Conservation (phyloP, 2,797 vertebrate species). For the Heterohyrax brucei region DNA sequence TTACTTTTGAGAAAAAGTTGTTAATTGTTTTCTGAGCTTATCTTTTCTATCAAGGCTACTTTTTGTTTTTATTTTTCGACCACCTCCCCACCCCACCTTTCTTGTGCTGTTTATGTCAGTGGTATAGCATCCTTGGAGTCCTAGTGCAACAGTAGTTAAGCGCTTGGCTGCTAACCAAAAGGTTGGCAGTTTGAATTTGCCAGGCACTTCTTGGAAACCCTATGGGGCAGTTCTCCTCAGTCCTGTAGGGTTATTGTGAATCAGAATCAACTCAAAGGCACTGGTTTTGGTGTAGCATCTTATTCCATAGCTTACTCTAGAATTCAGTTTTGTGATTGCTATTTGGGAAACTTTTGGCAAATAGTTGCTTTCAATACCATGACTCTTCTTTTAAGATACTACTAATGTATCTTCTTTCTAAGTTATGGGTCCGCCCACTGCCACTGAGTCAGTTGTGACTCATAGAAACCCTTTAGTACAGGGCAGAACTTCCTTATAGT, state of each 20-base stretch:
- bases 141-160: no score
- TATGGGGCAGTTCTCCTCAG: no score
- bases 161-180: no score
- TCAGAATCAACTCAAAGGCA: no score
- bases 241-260: no score
- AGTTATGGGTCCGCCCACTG: background rate
- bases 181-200: no score
- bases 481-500: no score
- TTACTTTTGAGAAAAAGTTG: slow-evolving; percentile 35
- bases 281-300: no score
- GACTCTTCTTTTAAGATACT: background rate
- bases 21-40: background rate
- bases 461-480: no score
- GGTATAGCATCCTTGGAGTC: no score
- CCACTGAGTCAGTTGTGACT: no score
- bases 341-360: background rate
- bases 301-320: background rate
- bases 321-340: background rate
- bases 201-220: no score
- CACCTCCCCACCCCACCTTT: background rate
- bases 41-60: background rate
- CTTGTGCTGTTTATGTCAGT: background rate
- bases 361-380: slow-evolving; percentile 1
- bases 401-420: background rate
- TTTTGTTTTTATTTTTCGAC: background rate